A percentile compares a stretch with the other conserved stretches of the same genome.
Evolutionary conservation across 2,113 vertebrate species (phyloP).

Genomic region (Edolisoma coerulescens): DNA sequence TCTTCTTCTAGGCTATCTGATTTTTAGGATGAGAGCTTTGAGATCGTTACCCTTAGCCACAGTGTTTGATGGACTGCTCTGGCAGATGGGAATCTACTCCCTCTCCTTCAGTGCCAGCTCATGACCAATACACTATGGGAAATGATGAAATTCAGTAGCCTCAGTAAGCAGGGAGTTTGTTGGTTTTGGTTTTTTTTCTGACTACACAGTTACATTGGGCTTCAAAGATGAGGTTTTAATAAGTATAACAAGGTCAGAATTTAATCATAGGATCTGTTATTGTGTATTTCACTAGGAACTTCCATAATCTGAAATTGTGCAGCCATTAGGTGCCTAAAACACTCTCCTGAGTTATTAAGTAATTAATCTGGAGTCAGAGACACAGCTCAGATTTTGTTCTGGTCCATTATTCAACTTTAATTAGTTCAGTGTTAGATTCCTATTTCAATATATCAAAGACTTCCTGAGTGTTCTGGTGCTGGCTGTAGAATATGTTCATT

Average conservation of each 20-base stretch:
- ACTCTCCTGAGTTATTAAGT: background rate
- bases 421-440: background rate
- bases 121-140: background rate
- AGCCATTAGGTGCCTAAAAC: background rate
- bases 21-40: background rate
- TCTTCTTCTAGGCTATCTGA: background rate
- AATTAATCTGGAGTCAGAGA: background rate
- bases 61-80: background rate
- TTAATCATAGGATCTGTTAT: background rate
- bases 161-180: background rate
- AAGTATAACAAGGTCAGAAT: background rate
- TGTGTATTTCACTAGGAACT: background rate
- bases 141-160: background rate
- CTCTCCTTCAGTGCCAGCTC: background rate
- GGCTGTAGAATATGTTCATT: background rate
- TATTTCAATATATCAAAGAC: background rate
- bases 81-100: background rate
- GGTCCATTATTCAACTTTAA: background rate
- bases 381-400: background rate
- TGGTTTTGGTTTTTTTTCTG: background rate
- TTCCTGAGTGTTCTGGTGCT: background rate
- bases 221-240: background rate
- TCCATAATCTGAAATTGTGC: background rate
- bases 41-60: background rate
- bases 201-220: background rate